These are phyloP conservation scores for Calyptommatus sinebrachiatus DNA, from an alignment of 2,113 vertebrate species.

Conservation along the genomic window DNA sequence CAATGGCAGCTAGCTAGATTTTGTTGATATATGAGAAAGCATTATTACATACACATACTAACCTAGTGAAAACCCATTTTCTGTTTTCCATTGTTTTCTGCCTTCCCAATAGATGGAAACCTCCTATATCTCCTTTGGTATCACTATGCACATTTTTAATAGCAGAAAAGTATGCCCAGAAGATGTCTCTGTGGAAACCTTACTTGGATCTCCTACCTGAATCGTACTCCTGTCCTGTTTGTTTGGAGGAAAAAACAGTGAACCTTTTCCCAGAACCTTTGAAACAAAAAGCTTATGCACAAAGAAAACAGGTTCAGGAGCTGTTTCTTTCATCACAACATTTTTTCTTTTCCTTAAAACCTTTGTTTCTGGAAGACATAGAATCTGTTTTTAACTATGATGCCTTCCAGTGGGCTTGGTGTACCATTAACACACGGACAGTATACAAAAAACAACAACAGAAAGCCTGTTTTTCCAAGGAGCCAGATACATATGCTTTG, in stretches of 20 bases:
- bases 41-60: neutral
- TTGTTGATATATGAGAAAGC: neutral
- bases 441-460: constrained; percentile 80
- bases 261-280: constrained; percentile 74
- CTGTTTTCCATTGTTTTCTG: constrained; percentile 20
- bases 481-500: constrained; percentile 81
- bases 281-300: constrained; percentile 71
- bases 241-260: constrained; percentile 67
- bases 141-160: constrained; percentile 87
- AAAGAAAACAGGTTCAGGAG: constrained; percentile 69
- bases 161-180: constrained; percentile 77
- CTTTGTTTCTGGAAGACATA: constrained; percentile 73
- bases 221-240: constrained; percentile 82
- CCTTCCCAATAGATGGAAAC: constrained; percentile 69
- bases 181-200: constrained; percentile 81
- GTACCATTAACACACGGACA: constrained; percentile 89
- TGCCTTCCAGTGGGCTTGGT: constrained; percentile 92
- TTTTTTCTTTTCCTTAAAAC: constrained; percentile 85
- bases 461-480: constrained; percentile 74
- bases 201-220: constrained; percentile 85
- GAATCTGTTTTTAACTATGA: constrained; percentile 75
- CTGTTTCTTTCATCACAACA: constrained; percentile 68
- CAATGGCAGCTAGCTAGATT: too few species aligned
- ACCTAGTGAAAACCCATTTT: neutral
- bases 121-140: constrained; percentile 79